Evolutionary conservation across 2,888 invertebrate species (phyloP).

Genomic region (Chalcosyrphus nemorum): DNA sequence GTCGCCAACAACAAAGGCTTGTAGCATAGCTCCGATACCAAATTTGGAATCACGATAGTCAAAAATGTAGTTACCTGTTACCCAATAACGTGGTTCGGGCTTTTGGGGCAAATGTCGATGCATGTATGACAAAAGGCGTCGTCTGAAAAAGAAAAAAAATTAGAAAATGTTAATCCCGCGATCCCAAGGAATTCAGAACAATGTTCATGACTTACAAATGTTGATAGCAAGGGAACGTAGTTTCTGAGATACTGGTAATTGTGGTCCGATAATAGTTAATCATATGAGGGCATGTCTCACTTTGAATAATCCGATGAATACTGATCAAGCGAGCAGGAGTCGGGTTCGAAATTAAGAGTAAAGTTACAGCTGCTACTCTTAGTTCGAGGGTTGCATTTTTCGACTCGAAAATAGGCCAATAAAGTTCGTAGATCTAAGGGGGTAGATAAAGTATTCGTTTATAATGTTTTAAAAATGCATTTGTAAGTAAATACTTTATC

Average conservation of each 20-base stretch:
- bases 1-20: conserved; percentile 86
- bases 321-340: conserved; percentile 86
- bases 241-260: conserved; percentile 86
- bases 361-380: conserved; percentile 86
- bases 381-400: conserved; percentile 87
- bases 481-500: conserved; percentile 81
- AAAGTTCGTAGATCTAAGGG: conserved; percentile 85
- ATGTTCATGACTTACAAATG: conserved; percentile 86
- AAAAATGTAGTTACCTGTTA: conserved; percentile 88
- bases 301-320: conserved; percentile 86
- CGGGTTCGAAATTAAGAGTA: conserved; percentile 86
- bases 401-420: conserved; percentile 88
- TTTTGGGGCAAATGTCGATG: conserved; percentile 85
- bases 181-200: too few species aligned
- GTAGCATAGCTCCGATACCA: conserved; percentile 84
- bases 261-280: conserved; percentile 89
- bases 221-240: conserved; percentile 86
- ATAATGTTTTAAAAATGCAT: too few species aligned
- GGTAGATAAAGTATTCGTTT: too few species aligned
- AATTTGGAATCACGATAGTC: conserved; percentile 86
- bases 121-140: conserved; percentile 86
- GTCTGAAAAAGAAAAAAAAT: conserved; percentile 80
- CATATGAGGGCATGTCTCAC: conserved; percentile 85
- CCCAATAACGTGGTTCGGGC: conserved; percentile 84
- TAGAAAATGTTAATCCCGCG: too few species aligned